Conservation (phyloP, 2,888 invertebrate species). For the Microchrysa polita region DNA sequence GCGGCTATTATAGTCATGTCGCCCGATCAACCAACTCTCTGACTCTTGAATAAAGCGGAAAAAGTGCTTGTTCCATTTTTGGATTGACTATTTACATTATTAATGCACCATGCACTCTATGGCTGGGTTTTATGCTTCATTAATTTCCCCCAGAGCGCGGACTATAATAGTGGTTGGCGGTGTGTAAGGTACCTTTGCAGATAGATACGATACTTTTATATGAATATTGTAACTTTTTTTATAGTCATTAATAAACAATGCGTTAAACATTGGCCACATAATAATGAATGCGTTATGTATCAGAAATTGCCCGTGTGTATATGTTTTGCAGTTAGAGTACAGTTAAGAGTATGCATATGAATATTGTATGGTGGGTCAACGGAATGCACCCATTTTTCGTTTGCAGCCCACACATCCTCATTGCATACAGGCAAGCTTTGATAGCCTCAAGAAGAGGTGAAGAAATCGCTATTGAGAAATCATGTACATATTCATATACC, state of each 20-base stretch:
- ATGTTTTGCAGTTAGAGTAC: background rate
- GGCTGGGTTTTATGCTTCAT: conserved; percentile 3
- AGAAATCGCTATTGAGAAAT: too few species aligned
- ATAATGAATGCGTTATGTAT: conserved; percentile 19
- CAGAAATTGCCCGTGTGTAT: background rate
- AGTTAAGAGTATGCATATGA: too few species aligned
- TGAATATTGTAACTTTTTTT: background rate
- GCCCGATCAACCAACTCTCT: too few species aligned
- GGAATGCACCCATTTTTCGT: conserved; percentile 9
- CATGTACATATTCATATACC: too few species aligned
- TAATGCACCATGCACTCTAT: background rate
- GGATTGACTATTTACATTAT: background rate
- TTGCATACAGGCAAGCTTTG: background rate
- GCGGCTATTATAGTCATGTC: too few species aligned
- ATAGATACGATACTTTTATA: too few species aligned
- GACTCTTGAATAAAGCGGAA: background rate
- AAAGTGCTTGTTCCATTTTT: background rate
- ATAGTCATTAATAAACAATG: conserved; percentile 20
- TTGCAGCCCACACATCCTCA: conserved; percentile 17
- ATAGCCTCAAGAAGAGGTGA: too few species aligned
- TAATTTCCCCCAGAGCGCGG: background rate
- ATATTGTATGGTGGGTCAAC: conserved; percentile 26
- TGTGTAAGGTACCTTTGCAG: background rate
- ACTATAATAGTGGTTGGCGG: background rate
- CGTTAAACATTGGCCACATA: conserved; percentile 13